Base-by-base conservation (phyloP, 2,888 invertebrate genomes). In the Tenthredo amoena region DNA sequence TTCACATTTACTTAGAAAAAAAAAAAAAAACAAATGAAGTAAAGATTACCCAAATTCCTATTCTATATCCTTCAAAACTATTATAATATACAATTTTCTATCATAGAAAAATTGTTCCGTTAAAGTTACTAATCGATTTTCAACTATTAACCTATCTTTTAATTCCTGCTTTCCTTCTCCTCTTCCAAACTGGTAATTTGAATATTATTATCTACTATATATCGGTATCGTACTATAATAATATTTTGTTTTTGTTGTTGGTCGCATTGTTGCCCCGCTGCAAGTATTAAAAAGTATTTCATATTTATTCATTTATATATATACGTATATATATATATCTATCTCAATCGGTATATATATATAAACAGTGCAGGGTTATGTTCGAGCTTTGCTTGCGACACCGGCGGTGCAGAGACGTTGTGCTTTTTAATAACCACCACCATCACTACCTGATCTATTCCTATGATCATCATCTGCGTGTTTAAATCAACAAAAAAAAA, bases 381-480 rank as follows among this genome's bases (percentile, higher is more conserved):
- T 81, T 81, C 81, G 81, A 81, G 81, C 81, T 81, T 81, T 81
- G 81, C 81, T 81, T 81, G 81, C 81, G 62, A 81, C 81, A 81
- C 81, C 81, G 81, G 81, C 62, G 81, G 81, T 81, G 62, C 81
- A 40, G 62, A 81, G 81, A 81, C 34, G 81, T 81, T 81, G 81
- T 81, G 81, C 81, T 81, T 81, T 81, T 81, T 31, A 62, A 77
- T 77, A 50, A 77, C 50, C 55, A 77, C 47, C 47, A 76, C 50
- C 18, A 77, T 40, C 50, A 76, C 43, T 50, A n/a, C 47, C 50
- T 55, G 26, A 68, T 31, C 34, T 62, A 62, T 62, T 26, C 26
- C 68, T 68, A 62, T 62, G 62, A 62, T 62, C 62, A 26, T 62
- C 62, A 62, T 26, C 26, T 62, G 26, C 62, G 62, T 62, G 26